Evolutionary conservation across 2,888 invertebrate species (phyloP).

Genomic region (Coleophora deauratella): DNA sequence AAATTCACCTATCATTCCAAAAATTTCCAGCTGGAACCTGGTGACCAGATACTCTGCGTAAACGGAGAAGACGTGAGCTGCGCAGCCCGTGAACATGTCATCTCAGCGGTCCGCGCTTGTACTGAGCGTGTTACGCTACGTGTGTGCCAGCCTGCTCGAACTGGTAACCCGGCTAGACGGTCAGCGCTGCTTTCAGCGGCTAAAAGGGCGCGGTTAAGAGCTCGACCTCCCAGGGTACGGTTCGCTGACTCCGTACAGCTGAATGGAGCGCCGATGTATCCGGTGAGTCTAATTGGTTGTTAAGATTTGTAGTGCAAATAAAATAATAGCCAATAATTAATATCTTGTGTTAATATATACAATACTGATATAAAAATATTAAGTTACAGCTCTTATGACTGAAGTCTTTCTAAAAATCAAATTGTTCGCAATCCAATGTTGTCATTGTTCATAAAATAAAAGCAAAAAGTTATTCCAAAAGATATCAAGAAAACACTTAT

Average conservation of each 20-base stretch:
- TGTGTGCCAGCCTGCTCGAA: conserved; percentile 87
- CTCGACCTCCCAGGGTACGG: conserved; percentile 87
- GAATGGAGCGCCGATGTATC: conserved; percentile 87
- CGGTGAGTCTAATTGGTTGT: conserved; percentile 68
- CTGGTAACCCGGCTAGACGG: conserved; percentile 75
- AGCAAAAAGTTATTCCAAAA: too few relatives aligned
- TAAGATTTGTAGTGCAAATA: too few relatives aligned
- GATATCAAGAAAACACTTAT: too few relatives aligned
- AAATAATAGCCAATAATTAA: too few relatives aligned
- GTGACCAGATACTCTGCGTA: conserved; percentile 92
- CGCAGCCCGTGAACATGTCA: conserved; percentile 91
- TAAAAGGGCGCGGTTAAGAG: conserved; percentile 86
- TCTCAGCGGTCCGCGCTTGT: conserved; percentile 89
- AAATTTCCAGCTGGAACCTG: conserved; percentile 81
- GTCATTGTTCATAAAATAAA: too few relatives aligned
- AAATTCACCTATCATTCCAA: not conserved
- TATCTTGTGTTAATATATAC: too few relatives aligned
- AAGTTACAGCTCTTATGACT: too few relatives aligned
- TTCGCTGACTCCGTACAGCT: conserved; percentile 93
- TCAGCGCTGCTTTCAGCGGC: conserved; percentile 91
- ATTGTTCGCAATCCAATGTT: too few relatives aligned
- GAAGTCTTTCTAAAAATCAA: too few relatives aligned
- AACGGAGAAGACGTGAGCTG: conserved; percentile 92
- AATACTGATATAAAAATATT: too few relatives aligned
- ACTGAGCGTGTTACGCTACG: conserved; percentile 81